A percentile compares a stretch with the other conserved stretches of the same genome.
Evolutionary conservation across 2,888 invertebrate species (phyloP).

Genomic region (Stenodema calcarata): DNA sequence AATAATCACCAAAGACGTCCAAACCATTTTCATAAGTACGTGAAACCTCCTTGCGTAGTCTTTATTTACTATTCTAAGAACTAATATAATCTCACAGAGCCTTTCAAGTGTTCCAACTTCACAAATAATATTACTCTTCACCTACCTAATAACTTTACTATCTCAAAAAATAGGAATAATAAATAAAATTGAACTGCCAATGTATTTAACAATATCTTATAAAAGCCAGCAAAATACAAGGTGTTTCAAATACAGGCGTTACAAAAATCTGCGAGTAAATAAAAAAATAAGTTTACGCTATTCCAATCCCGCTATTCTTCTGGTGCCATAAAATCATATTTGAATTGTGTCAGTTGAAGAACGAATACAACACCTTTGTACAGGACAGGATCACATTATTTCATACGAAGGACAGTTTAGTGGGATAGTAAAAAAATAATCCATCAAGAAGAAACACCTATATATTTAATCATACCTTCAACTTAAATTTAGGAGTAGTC

Average conservation of each 20-base stretch:
- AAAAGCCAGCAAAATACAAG: constrained; percentile 8
- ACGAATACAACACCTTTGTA: constrained; percentile 27
- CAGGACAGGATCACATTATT: constrained; percentile 29
- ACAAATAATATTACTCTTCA: neutral
- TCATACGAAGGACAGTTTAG: neutral
- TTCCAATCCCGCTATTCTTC: neutral
- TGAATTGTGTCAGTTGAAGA: neutral
- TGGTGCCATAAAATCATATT: neutral
- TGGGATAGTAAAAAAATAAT: constrained; percentile 35
- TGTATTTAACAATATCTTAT: neutral
- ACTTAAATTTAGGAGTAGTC: constrained; percentile 18
- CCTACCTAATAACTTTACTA: neutral
- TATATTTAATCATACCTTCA: constrained; percentile 11
- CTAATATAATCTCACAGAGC: constrained; percentile 10
- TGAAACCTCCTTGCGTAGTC: neutral
- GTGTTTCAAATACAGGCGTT: neutral
- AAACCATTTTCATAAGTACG: neutral
- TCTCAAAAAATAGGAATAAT: neutral
- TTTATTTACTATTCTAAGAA: neutral
- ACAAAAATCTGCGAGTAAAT: constrained; percentile 10
- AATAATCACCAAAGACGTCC: neutral
- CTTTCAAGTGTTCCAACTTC: neutral
- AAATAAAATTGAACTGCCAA: neutral
- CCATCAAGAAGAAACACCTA: constrained; percentile 17
- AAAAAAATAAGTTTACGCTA: constrained; percentile 12